These are phyloP conservation scores for Indri indri DNA, from an alignment of 2,113 vertebrate species.

Conservation along the genomic window DNA sequence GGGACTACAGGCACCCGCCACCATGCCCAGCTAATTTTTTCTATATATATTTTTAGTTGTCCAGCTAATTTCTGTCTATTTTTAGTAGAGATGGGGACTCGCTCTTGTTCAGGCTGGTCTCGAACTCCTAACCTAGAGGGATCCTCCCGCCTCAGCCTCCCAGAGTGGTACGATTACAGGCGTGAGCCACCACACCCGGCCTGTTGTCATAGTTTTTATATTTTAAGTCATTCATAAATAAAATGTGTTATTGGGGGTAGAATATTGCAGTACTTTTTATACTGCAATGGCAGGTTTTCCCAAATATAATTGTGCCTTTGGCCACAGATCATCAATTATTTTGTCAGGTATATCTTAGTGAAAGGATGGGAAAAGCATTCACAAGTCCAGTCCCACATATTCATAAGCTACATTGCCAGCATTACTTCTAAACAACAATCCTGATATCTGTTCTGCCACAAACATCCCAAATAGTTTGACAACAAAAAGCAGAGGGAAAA, in stretches of 20 bases:
- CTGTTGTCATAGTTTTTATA: neutral
- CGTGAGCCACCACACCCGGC: too few relatives aligned
- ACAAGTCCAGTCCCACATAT: neutral
- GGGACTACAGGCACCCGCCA: too few relatives aligned
- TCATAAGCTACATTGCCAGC: neutral
- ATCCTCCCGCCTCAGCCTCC: too few relatives aligned
- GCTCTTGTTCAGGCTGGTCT: too few relatives aligned
- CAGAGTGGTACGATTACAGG: too few relatives aligned
- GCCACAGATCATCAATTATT: neutral
- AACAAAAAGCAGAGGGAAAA: neutral
- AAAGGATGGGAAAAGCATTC: neutral
- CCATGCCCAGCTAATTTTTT: too few relatives aligned
- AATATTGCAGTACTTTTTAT: neutral
- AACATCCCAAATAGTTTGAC: neutral
- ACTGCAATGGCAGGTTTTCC: neutral
- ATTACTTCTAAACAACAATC: neutral
- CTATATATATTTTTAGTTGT: too few relatives aligned
- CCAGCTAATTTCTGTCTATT: too few relatives aligned
- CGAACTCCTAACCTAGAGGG: too few relatives aligned
- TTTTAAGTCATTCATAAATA: neutral
- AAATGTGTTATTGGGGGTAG: neutral
- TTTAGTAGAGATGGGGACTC: too few relatives aligned
- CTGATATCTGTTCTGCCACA: neutral
- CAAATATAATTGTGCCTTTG: neutral
- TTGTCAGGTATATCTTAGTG: neutral